Evolutionary conservation across 2,113 vertebrate species (phyloP), one percentile per base, ranked within the genome.

Genomic region (Syrrhaptes paradoxus): DNA sequence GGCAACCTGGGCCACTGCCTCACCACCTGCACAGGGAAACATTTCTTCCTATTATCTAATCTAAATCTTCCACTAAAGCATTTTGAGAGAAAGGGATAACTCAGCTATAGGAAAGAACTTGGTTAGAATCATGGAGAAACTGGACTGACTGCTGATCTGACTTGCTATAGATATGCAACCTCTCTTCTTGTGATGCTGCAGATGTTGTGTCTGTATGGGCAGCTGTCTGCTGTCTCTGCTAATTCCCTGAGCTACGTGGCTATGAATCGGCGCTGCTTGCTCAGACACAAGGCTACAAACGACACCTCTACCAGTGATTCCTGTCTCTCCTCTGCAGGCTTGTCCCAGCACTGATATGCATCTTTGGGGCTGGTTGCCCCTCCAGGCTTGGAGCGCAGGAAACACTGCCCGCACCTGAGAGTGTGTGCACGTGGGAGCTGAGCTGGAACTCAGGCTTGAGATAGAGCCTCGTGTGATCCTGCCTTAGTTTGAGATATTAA

Each of bases 191-290:
- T 22, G 43, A 55, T 43, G 55, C 70, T 46, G 62, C 49, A 70
- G 61, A 13, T 1, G 0, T 16, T 46, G 5, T 1, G 4, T n/a
- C 75, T 36, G 22, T 49, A 36, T 0, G 1, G 68, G 38, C n/a
- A 52, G 31, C 5, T 20, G 15, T n/a, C 70, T 63, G 61, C 49
- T 76, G 11, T 38, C 45, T 65, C 32, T 58, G 45, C 57, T 38
- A 8, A 58, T 71, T 31, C 51, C 65, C 38, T 54, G 28, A 82
- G 51, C 24, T 83, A 10, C 28, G 31, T 46, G 46, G 46, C 59
- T 32, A 6, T 18, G 52, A 59, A 45, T 26, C 58, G 29, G n/a
- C 12, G 21, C 34, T 49, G 21, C 32, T 78, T 34, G 28, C 29
- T 82, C 41, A 34, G 59, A 26, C 21, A 21, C 20, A 13, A 57